These are phyloP conservation scores for Euplexia lucipara DNA, from an alignment of 2,888 invertebrate species.

Conservation along the genomic window DNA sequence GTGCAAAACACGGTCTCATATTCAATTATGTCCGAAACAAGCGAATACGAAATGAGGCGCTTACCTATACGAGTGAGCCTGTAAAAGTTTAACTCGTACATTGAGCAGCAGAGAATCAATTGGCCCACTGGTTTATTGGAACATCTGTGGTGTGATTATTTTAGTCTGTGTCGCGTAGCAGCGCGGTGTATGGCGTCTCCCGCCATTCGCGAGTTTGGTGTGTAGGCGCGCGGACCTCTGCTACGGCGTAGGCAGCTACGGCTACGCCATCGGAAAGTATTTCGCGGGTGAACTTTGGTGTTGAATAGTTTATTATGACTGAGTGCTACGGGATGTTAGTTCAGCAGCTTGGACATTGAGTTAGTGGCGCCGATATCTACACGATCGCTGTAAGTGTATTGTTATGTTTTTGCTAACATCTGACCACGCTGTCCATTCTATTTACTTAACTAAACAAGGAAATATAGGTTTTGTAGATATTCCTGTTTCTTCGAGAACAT, in stretches of 20 bases:
- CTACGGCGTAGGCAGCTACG: constrained; percentile 78
- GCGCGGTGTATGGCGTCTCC: constrained; percentile 56
- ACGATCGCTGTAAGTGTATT: constrained; percentile 47
- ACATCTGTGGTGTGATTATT: constrained; percentile 49
- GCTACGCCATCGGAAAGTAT: constrained; percentile 70
- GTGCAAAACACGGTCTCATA: constrained; percentile 72
- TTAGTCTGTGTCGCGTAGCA: constrained; percentile 57
- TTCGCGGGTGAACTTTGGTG: constrained; percentile 72
- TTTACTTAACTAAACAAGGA: background rate
- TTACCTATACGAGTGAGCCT: constrained; percentile 50
- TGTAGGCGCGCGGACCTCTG: constrained; percentile 78
- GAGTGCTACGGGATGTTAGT: constrained; percentile 62
- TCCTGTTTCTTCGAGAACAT: background rate
- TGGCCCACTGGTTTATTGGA: constrained; percentile 53
- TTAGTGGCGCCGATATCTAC: constrained; percentile 24
- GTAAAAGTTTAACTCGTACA: constrained; percentile 50
- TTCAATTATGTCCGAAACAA: constrained; percentile 76
- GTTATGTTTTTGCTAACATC: constrained; percentile 11
- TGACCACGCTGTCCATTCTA: constrained; percentile 5
- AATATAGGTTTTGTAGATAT: background rate
- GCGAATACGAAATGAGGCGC: constrained; percentile 70
- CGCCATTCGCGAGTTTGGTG: constrained; percentile 78
- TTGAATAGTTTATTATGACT: constrained; percentile 62
- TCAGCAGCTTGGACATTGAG: constrained; percentile 55
- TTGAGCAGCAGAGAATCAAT: constrained; percentile 58